These are phyloP conservation scores for Homarus americanus DNA, from an alignment of 1,140 invertebrate genomes.

Conservation along the genomic window DNA sequence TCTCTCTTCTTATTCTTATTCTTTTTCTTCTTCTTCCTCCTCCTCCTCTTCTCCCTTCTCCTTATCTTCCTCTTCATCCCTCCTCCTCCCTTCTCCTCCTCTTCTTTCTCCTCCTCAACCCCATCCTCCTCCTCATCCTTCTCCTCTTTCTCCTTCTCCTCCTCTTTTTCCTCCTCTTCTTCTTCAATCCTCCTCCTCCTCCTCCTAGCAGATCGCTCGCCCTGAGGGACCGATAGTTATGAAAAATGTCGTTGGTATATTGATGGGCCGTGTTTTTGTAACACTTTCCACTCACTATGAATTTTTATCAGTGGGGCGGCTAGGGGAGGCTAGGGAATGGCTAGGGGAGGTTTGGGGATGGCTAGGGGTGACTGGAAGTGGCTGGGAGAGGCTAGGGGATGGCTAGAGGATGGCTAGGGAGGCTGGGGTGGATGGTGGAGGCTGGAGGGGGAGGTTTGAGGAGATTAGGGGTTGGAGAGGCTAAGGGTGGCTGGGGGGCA, in stretches of 20 bases:
- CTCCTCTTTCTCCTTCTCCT: background rate
- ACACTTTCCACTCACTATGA: conserved; percentile 54
- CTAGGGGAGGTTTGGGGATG: background rate
- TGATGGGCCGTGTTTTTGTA: conserved; percentile 64
- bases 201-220: conserved; percentile 38
- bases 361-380: background rate
- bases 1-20: background rate
- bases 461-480: no score
- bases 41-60: background rate
- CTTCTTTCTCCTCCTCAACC: background rate
- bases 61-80: background rate
- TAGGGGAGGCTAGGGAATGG: background rate
- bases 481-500: no score
- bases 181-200: background rate
- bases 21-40: no score
- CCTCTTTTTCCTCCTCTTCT: background rate
- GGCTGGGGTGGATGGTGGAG: no score
- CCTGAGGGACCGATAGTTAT: conserved; percentile 63
- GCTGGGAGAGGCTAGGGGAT: no score
- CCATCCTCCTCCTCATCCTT: no score
- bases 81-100: background rate
- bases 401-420: no score
- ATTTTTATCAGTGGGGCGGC: conserved; percentile 65
- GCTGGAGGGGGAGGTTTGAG: no score
- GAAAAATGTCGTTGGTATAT: conserved; percentile 68